These are phyloP conservation scores for Zoanthus solanderi DNA, from an alignment of 92 coral and sea anemone genomes.

Conservation along the genomic window DNA sequence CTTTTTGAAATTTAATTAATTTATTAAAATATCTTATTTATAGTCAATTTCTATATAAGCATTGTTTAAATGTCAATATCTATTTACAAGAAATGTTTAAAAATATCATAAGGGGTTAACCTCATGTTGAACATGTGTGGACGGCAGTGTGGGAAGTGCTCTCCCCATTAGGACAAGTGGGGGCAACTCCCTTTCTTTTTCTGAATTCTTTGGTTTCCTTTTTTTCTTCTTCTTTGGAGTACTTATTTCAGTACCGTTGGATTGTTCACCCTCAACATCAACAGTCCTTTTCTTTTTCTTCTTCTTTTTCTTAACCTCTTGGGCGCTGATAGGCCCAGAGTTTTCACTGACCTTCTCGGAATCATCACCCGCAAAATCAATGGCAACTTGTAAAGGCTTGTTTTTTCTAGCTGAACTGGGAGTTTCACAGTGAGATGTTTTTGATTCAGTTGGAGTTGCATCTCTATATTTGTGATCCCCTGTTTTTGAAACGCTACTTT, in stretches of 20 bases:
- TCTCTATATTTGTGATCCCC: neutral
- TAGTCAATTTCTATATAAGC: neutral
- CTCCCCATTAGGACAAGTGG: slow-evolving; percentile 34
- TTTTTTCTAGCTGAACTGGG: neutral
- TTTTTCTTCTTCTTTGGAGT: slow-evolving; percentile 41
- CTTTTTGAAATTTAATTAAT: neutral
- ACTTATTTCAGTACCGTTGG: slow-evolving; percentile 22
- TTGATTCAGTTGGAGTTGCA: neutral
- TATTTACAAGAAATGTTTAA: neutral
- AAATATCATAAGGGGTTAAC: slow-evolving; percentile 15
- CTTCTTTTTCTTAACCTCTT: slow-evolving; percentile 24
- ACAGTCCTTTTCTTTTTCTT: slow-evolving; percentile 33
- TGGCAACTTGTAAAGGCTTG: slow-evolving; percentile 21
- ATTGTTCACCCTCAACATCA: slow-evolving; percentile 22
- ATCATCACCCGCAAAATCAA: slow-evolving; percentile 14
- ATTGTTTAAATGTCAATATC: neutral
- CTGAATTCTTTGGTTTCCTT: slow-evolving; percentile 19
- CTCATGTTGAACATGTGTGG: neutral
- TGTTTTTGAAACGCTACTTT: neutral
- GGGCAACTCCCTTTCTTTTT: slow-evolving; percentile 20
- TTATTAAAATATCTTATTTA: neutral
- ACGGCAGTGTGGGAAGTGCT: slow-evolving; percentile 26
- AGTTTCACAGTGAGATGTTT: neutral
- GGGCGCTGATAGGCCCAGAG: neutral
- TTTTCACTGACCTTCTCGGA: slow-evolving; percentile 15